These are phyloP conservation scores for Trisateles emortualis DNA, from an alignment of 2,888 invertebrate species.

Conservation along the genomic window DNA sequence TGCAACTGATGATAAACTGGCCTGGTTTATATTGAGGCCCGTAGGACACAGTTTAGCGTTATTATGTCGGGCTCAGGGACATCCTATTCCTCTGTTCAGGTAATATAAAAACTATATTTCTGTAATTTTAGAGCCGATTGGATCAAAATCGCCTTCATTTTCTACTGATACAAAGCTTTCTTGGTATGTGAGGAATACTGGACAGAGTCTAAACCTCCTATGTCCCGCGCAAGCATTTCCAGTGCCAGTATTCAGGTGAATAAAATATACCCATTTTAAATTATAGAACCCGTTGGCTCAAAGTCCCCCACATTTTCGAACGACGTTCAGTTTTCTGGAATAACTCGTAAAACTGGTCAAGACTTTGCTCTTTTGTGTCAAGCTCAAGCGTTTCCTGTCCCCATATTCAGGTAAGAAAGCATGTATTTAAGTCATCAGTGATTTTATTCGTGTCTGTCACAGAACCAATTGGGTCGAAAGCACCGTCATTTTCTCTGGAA, in stretches of 20 bases:
- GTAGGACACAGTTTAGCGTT: constrained; percentile 83
- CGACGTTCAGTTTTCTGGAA: constrained; percentile 90
- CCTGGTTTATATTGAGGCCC: constrained; percentile 82
- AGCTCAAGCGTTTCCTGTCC: constrained; percentile 92
- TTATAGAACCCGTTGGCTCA: constrained; percentile 89
- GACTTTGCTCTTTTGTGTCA: constrained; percentile 91
- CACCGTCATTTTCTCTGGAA: constrained; percentile 85
- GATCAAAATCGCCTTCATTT: constrained; percentile 88
- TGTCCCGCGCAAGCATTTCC: constrained; percentile 90
- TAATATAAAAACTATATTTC: constrained; percentile 50
- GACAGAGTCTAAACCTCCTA: constrained; percentile 86
- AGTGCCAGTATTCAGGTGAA: constrained; percentile 90
- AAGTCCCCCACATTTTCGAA: constrained; percentile 91
- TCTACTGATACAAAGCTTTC: constrained; percentile 88
- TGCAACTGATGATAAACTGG: constrained; percentile 86
- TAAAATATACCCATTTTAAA: constrained; percentile 63
- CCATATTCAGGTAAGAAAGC: constrained; percentile 81
- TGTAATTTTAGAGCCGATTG: constrained; percentile 86
- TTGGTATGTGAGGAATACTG: constrained; percentile 84
- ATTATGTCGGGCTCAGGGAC: constrained; percentile 87
- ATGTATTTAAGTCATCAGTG: constrained; percentile 21
- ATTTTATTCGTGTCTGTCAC: constrained; percentile 57
- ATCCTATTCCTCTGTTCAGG: constrained; percentile 90
- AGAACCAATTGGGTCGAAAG: constrained; percentile 88
- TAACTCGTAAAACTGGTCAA: constrained; percentile 88